Percentiles rank a stretch among this genome's conserved stretches.
Conservation (phyloP, 2,888 invertebrate species). For the Acrobasis repandana region DNA sequence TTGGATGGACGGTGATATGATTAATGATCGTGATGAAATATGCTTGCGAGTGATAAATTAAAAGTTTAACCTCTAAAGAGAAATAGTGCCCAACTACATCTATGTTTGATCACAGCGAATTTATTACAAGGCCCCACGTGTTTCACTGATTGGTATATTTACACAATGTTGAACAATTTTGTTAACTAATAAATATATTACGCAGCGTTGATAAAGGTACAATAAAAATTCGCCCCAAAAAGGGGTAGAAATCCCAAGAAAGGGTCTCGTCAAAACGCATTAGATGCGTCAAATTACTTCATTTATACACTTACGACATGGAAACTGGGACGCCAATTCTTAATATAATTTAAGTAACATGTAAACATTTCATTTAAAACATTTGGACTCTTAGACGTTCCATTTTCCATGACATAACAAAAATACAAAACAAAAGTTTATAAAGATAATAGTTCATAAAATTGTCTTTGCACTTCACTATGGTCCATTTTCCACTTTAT, state of each 20-base stretch:
- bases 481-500: slow-evolving; percentile 49
- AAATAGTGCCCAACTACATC: slow-evolving; percentile 19
- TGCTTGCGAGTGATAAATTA: neutral
- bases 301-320: neutral
- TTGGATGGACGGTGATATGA: slow-evolving; percentile 27
- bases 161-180: slow-evolving; percentile 29
- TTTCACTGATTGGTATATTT: slow-evolving; percentile 27
- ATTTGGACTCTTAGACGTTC: neutral
- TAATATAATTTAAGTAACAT: slow-evolving; percentile 15
- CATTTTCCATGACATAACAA: slow-evolving; percentile 4
- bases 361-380: slow-evolving; percentile 14
- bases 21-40: slow-evolving; percentile 18
- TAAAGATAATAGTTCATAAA: slow-evolving; percentile 36
- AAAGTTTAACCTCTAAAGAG: slow-evolving; percentile 15
- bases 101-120: slow-evolving; percentile 5
- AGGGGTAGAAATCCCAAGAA: neutral
- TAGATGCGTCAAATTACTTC: neutral
- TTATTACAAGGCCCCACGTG: slow-evolving; percentile 27
- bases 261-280: slow-evolving; percentile 4
- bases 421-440: slow-evolving; percentile 37
- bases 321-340: slow-evolving; percentile 18
- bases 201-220: slow-evolving; percentile 18
- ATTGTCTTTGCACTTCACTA: slow-evolving; percentile 55
- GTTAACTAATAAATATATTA: slow-evolving; percentile 25
- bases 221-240: slow-evolving; percentile 16